Conservation (phyloP, 2,113 vertebrate species). For the Micromys minutus region DNA sequence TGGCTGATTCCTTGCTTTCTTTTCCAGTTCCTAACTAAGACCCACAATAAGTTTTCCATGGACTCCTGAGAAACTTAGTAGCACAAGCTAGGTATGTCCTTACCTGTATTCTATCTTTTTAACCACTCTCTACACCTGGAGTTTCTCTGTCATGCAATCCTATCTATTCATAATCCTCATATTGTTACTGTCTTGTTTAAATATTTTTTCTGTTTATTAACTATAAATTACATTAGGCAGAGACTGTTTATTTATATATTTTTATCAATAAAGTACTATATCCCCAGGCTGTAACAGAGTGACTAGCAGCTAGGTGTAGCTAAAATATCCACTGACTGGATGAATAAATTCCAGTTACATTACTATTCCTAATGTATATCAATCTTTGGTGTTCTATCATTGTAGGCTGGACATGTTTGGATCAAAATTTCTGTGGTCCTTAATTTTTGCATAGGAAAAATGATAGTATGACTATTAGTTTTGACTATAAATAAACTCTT, state of each 20-base stretch:
- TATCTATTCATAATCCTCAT: slow-evolving; percentile 44
- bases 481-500: slow-evolving; percentile 43
- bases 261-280: background rate
- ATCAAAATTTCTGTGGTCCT: slow-evolving; percentile 40
- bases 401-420: slow-evolving; percentile 5
- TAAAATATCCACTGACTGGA: slow-evolving; percentile 22
- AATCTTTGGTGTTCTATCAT: slow-evolving; percentile 43
- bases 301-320: background rate
- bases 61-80: slow-evolving; percentile 46
- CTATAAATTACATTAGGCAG: background rate
- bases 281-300: background rate
- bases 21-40: slow-evolving; percentile 36
- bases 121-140: background rate
- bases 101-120: background rate
- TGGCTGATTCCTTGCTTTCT: slow-evolving; percentile 31
- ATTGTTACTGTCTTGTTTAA: slow-evolving; percentile 12
- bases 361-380: slow-evolving; percentile 4
- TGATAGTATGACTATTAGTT: background rate
- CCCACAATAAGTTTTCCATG: slow-evolving; percentile 36
- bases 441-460: slow-evolving; percentile 28
- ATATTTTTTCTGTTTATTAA: slow-evolving; percentile 32
- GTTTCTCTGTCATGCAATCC: background rate
- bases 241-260: background rate
- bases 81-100: background rate
- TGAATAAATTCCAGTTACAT: slow-evolving; percentile 10